phyloP scores from a whole-genome alignment of 2,888 invertebrate species.

The Melinopterus prodromus region DNA sequence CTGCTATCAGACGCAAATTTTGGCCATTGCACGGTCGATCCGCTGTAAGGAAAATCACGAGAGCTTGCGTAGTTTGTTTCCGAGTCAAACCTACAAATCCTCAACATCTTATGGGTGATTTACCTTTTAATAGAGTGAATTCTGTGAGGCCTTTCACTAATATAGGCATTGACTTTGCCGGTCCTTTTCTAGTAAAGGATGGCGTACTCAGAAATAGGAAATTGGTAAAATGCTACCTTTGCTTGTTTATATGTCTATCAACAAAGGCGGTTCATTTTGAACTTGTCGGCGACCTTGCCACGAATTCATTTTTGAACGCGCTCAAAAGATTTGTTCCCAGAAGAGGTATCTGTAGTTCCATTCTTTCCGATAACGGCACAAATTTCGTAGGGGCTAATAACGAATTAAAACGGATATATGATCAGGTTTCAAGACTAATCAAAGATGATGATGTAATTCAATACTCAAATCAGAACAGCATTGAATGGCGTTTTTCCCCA shows the following conservation, averaged over 20 bases:
- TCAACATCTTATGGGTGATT: too few species aligned
- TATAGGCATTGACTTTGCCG: too few species aligned
- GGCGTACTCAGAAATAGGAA: too few species aligned
- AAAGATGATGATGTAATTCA: neutral
- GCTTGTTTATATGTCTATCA: slow-evolving; percentile 47
- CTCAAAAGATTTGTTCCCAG: slow-evolving; percentile 40
- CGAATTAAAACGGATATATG: slow-evolving; percentile 31
- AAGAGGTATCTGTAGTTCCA: slow-evolving; percentile 32
- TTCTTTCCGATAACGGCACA: slow-evolving; percentile 41
- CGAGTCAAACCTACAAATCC: too few species aligned
- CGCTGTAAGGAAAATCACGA: slow-evolving; percentile 32
- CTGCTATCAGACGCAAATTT: slow-evolving; percentile 31
- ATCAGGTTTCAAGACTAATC: neutral
- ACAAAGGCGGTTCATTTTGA: slow-evolving; percentile 45
- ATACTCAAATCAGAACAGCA: slow-evolving; percentile 17
- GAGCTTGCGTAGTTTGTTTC: too few species aligned
- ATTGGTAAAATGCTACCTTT: too few species aligned
- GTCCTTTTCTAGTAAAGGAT: too few species aligned
- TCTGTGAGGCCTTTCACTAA: too few species aligned
- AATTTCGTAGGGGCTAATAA: slow-evolving; percentile 40
- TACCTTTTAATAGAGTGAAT: too few species aligned
- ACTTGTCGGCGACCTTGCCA: slow-evolving; percentile 39
- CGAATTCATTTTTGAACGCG: slow-evolving; percentile 38
- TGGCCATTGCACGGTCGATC: slow-evolving; percentile 32
- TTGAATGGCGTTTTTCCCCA: slow-evolving; percentile 33